A percentile compares a stretch with the other conserved stretches of the same genome.
Conservation (phyloP, 2,113 vertebrate species). For the Chamaetylas fuelleborni region DNA sequence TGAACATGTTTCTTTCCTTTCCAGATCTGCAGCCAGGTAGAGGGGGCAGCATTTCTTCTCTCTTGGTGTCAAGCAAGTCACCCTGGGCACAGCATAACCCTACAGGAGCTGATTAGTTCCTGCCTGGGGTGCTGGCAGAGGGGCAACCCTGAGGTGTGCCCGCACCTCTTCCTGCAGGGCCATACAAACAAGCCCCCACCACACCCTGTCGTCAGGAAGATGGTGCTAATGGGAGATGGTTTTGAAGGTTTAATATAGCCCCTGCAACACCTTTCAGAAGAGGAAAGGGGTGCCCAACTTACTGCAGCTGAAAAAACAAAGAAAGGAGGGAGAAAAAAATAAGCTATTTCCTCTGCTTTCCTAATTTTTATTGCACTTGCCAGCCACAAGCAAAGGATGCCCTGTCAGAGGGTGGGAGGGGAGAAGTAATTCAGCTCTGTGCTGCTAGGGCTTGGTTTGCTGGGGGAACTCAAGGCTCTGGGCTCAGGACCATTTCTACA, state of each 20-base stretch:
- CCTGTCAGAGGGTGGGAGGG: neutral
- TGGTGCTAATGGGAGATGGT: neutral
- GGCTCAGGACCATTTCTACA: neutral
- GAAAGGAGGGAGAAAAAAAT: neutral
- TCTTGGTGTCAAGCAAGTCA: neutral
- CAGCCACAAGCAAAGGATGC: neutral
- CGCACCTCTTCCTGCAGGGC: neutral
- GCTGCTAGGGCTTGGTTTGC: accelerated
- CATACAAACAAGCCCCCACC: neutral
- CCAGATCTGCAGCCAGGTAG: neutral
- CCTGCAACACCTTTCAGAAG: neutral
- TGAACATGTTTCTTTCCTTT: neutral
- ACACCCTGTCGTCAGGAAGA: neutral
- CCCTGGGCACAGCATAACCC: neutral
- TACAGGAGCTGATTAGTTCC: neutral
- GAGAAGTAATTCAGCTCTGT: neutral
- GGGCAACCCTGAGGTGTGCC: neutral
- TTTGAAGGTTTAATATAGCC: slow-evolving; percentile 34
- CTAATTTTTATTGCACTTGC: slow-evolving; percentile 11
- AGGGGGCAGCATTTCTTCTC: neutral
- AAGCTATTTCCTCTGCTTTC: slow-evolving; percentile 35
- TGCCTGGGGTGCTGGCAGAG: neutral
- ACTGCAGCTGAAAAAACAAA: slow-evolving; percentile 53
- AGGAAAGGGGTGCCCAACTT: slow-evolving; percentile 47
- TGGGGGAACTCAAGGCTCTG: neutral